These are phyloP conservation scores for Halcyon smyrnensis DNA, from an alignment of 2,797 vertebrate species.

Conservation along the genomic window DNA sequence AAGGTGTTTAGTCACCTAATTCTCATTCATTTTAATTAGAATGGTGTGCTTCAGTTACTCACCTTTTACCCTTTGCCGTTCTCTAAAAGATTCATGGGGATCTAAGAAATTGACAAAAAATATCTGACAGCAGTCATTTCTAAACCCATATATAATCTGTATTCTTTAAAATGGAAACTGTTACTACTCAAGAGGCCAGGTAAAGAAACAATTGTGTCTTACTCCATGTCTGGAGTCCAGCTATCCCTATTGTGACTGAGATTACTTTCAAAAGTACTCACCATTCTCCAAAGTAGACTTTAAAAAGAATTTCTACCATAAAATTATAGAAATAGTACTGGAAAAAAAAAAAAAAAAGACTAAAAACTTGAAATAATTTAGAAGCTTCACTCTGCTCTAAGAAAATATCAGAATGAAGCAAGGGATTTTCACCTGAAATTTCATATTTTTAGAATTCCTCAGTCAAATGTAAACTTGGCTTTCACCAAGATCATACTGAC, in stretches of 20 bases:
- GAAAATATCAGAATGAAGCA: neutral
- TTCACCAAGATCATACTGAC: rapidly evolving
- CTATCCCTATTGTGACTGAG: neutral
- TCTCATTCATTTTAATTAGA: neutral
- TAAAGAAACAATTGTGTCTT: neutral
- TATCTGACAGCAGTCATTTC: neutral
- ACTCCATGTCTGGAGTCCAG: neutral
- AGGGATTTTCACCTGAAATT: neutral
- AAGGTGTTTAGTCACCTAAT: neutral
- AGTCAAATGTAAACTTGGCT: neutral
- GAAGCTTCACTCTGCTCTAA: neutral
- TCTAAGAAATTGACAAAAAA: neutral
- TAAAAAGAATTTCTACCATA: neutral
- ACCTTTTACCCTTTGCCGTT: neutral
- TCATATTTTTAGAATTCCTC: neutral
- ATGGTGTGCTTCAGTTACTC: neutral
- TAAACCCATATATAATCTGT: neutral
- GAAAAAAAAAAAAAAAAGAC: neutral
- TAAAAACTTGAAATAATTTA: neutral
- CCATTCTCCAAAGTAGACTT: neutral
- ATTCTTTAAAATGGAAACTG: neutral
- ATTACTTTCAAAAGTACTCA: neutral
- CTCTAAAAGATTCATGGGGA: neutral
- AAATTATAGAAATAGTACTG: neutral
- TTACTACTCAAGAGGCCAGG: neutral